These are phyloP conservation scores for Pseudomugil tenellus DNA, from an alignment of 2,797 vertebrate species.

Conservation along the genomic window DNA sequence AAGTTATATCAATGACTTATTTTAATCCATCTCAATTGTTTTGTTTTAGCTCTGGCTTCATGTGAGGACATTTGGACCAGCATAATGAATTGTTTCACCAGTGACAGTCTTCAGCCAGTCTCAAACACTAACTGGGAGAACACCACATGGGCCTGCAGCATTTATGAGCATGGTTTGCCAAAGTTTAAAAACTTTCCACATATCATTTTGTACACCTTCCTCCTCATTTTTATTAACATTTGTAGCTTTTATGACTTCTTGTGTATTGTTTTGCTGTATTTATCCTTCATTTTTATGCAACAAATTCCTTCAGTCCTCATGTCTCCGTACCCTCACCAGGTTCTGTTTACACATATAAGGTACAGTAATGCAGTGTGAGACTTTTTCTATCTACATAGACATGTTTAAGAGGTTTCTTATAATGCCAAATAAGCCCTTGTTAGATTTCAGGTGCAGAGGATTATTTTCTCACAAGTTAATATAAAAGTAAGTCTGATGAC, in stretches of 20 bases:
- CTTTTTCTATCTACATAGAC: too few relatives aligned
- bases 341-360: constrained; percentile 20
- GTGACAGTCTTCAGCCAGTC: constrained; percentile 59
- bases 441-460: too few relatives aligned
- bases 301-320: constrained; percentile 7
- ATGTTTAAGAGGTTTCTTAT: too few relatives aligned
- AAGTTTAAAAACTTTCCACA: constrained; percentile 56
- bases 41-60: constrained; percentile 80
- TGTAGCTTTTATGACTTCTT: constrained; percentile 51
- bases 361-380: too few relatives aligned
- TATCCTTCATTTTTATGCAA: constrained; percentile 55
- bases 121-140: constrained; percentile 52
- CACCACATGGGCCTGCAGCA: constrained; percentile 29
- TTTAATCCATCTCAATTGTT: neutral
- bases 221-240: constrained; percentile 49
- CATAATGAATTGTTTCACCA: constrained; percentile 44
- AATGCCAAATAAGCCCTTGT: too few relatives aligned
- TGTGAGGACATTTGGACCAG: constrained; percentile 70
- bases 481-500: too few relatives aligned
- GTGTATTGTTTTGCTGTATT: constrained; percentile 66
- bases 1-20: neutral
- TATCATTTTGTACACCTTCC: constrained; percentile 38
- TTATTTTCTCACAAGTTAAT: too few relatives aligned
- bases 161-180: constrained; percentile 46
- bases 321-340: constrained; percentile 14